These are phyloP conservation scores for Bibio marci DNA, from an alignment of 2,888 invertebrate genomes.

Conservation along the genomic window DNA sequence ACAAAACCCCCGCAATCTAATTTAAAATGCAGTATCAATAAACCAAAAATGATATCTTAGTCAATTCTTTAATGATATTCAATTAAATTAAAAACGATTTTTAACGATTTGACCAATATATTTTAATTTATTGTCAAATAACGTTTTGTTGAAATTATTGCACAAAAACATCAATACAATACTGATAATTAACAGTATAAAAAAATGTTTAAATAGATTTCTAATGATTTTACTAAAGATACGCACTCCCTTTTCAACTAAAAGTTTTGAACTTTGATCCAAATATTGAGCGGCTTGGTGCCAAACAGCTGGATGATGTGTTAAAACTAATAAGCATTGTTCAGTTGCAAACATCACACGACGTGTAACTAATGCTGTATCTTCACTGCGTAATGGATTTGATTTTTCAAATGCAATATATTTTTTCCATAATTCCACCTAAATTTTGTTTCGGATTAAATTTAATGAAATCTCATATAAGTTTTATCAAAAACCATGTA, in stretches of 20 bases:
- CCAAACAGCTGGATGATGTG: slow-evolving; percentile 98
- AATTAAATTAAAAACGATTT: no score
- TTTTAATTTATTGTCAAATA: no score
- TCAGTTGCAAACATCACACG: slow-evolving; percentile 98
- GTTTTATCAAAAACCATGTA: background rate
- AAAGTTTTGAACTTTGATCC: slow-evolving; percentile 82
- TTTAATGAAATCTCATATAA: slow-evolving; percentile 1
- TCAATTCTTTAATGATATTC: no score
- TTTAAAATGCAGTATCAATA: no score
- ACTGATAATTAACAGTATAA: background rate
- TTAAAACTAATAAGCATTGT: slow-evolving; percentile 87
- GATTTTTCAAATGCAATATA: slow-evolving; percentile 95
- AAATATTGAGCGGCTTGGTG: slow-evolving; percentile 95
- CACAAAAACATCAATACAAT: background rate
- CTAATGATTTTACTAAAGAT: slow-evolving; percentile 11
- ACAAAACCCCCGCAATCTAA: no score
- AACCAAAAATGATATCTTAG: no score
- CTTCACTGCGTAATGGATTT: slow-evolving; percentile 92
- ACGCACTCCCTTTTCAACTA: slow-evolving; percentile 86
- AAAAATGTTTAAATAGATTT: background rate
- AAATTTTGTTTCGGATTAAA: slow-evolving; percentile 9
- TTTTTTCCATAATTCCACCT: slow-evolving; percentile 98
- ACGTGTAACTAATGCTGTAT: slow-evolving; percentile 80
- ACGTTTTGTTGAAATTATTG: no score
- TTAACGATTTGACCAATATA: no score